phyloP scores from a whole-genome alignment of 1,140 invertebrate species.

The Lasaia peninsularis region DNA sequence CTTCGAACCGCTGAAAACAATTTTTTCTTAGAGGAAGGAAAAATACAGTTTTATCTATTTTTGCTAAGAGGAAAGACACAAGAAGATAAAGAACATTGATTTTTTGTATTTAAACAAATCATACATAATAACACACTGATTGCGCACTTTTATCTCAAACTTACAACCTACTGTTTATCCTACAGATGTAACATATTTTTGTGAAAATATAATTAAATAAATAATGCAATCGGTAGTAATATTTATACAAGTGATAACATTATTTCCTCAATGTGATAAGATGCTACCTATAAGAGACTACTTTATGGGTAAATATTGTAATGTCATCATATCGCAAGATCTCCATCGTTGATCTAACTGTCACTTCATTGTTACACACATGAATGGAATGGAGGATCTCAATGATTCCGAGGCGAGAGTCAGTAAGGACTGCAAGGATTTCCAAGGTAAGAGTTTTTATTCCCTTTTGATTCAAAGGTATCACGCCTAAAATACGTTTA shows the following conservation, averaged over 20 bases:
- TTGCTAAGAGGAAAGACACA: neutral
- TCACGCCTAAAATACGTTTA: no score
- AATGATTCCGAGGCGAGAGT: neutral
- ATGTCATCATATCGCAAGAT: neutral
- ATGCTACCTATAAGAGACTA: neutral
- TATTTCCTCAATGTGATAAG: conserved; percentile 3
- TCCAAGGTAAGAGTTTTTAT: neutral
- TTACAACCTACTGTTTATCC: neutral
- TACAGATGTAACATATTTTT: neutral
- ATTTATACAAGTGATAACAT: neutral
- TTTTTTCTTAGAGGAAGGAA: no score
- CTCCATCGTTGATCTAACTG: neutral
- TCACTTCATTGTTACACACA: neutral
- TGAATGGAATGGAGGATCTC: neutral
- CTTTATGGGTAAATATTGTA: neutral
- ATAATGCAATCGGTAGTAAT: neutral
- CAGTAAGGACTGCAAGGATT: neutral
- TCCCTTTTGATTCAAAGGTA: no score
- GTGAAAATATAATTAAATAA: conserved; percentile 3
- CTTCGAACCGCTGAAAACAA: no score
- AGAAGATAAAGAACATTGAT: neutral
- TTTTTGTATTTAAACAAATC: neutral
- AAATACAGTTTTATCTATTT: neutral
- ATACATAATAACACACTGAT: neutral
- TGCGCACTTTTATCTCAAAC: neutral